Evolutionary conservation across 2,113 vertebrate genomes (phyloP), one percentile per base, ranked within the genome.

Genomic region (Salminus brasiliensis): DNA sequence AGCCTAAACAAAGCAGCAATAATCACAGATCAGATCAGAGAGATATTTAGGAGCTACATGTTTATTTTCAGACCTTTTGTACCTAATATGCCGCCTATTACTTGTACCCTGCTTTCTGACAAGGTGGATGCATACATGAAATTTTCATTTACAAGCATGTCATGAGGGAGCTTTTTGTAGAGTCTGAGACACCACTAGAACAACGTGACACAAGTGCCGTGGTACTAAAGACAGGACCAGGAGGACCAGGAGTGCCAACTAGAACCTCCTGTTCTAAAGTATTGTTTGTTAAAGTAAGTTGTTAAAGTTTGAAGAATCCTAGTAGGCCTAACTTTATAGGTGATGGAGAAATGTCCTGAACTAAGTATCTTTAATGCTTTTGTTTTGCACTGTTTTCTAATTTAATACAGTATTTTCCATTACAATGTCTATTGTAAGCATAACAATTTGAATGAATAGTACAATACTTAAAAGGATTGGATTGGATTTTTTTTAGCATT

Each of bases 91-190:
- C 21, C 36, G 23, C 62, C 34, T 36, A 66, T 66, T 66, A 21
- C 21, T 66, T 63, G 29, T 36, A 66, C 11, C n/a, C 34, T 39
- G 52, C 52, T 66, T 66, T 39, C 39, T 66, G 62, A 39, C 62
- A 23, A n/a, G 62, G 18, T 36, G 23, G 62, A 36, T 66, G 62
- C 62, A 66, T 23, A 39, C 16, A 34, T 66, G 62, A 66, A 66
- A 66, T 39, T 66, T 66, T 21, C 21, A 66, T 66, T 66, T 66
- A 66, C 34, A 66, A 66, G 32, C 62, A 27, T 18, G 36, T 18
- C 60, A 63, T 66, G 62, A 66, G 36, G 62, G 34, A 39, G 21
- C 29, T 39, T n/a, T 10, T n/a, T 39, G 62, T 34, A 16, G 1
- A n/a, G 32, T 66, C 10, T 18, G 30, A 34, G 60, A 66, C 32